Percentiles rank a stretch among this genome's conserved stretches.
Evolutionary conservation across 23 tunicate genomes (phyloP).

Genomic region (Ciona savignyi): DNA sequence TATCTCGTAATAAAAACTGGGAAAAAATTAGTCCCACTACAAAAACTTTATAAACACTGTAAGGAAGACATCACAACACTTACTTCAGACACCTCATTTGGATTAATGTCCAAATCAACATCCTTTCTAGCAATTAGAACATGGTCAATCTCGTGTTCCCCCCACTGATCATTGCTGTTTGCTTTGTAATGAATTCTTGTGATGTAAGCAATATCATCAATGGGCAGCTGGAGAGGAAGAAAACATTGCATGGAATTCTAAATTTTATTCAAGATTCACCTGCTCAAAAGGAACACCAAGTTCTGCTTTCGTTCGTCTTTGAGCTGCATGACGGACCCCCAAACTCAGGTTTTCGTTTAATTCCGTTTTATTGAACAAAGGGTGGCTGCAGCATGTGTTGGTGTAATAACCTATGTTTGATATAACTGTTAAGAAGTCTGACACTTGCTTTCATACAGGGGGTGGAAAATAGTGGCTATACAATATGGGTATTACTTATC

Average conservation of each 20-base stretch:
- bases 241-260: too few species aligned
- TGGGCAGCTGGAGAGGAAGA: constrained; percentile 27
- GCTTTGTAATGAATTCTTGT: constrained; percentile 63
- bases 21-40: too few species aligned
- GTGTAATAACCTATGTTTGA: constrained; percentile 63
- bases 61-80: too few species aligned
- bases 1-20: too few species aligned
- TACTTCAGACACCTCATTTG: constrained; percentile 61
- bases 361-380: constrained; percentile 36
- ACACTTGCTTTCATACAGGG: too few species aligned
- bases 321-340: constrained; percentile 82
- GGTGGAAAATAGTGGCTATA: too few species aligned
- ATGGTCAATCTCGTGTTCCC: constrained; percentile 72
- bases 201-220: constrained; percentile 25
- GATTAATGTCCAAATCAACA: constrained; percentile 23
- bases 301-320: constrained; percentile 49
- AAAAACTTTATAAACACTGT: too few species aligned
- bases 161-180: constrained; percentile 34
- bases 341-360: constrained; percentile 25
- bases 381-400: constrained; percentile 97
- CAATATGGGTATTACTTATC: too few species aligned
- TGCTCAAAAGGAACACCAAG: constrained; percentile 50
- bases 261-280: too few species aligned
- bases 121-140: constrained; percentile 38
- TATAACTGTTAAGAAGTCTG: too few species aligned